phyloP scores from a whole-genome alignment of 2,888 invertebrate species.

The Mythimna ferrago region DNA sequence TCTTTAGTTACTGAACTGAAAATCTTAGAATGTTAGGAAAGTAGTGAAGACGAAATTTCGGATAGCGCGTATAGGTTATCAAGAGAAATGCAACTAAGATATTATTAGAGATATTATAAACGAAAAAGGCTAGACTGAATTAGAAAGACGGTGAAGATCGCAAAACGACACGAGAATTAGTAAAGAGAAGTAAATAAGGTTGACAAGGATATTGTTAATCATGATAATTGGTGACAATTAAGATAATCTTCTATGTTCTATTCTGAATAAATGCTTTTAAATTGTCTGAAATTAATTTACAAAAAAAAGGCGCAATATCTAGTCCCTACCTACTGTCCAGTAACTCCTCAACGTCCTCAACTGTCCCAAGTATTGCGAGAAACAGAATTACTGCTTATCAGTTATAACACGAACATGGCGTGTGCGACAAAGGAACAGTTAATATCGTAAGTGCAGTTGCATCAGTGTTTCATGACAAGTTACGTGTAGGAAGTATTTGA shows the following conservation, averaged over 20 bases:
- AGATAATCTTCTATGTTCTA: background rate
- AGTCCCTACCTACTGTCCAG: background rate
- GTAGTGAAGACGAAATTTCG: background rate
- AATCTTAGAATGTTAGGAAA: constrained; percentile 21
- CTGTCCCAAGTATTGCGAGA: background rate
- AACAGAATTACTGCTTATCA: constrained; percentile 33
- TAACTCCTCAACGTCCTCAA: background rate
- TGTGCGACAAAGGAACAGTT: constrained; percentile 43
- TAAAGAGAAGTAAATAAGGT: background rate
- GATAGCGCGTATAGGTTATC: background rate
- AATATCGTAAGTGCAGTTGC: constrained; percentile 48
- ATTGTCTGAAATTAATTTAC: too few species aligned
- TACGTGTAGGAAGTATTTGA: constrained; percentile 37
- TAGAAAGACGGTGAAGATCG: background rate
- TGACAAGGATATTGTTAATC: background rate
- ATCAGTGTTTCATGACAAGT: constrained; percentile 37
- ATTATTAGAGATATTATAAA: background rate
- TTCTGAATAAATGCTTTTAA: too few species aligned
- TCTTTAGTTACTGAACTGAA: constrained; percentile 40
- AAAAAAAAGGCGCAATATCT: too few species aligned
- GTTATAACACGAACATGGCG: constrained; percentile 25
- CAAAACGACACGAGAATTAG: too few species aligned
- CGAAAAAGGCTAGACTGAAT: too few species aligned
- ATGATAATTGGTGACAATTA: background rate
- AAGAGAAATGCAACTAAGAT: background rate